These are phyloP conservation scores for Triplophysa rosa DNA, from an alignment of 2,113 vertebrate species.

Conservation along the genomic window DNA sequence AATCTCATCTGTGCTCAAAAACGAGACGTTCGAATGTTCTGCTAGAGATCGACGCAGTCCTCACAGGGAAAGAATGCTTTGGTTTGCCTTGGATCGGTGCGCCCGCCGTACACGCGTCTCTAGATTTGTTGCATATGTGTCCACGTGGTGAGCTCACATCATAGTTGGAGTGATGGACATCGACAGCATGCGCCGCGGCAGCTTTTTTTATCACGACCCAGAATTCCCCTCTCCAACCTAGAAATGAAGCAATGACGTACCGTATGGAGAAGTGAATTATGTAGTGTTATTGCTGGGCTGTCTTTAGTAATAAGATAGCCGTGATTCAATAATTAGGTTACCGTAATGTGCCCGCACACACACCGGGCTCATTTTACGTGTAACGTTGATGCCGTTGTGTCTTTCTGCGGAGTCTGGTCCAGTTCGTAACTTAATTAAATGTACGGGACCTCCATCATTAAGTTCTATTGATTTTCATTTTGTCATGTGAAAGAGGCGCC, in stretches of 20 bases:
- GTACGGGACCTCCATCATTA: slow-evolving; percentile 59
- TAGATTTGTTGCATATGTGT: background rate
- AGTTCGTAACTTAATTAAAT: slow-evolving; percentile 62
- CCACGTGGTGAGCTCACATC: background rate
- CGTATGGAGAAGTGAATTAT: slow-evolving; percentile 34
- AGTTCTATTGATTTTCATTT: slow-evolving; percentile 65
- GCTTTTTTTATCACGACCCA: slow-evolving; percentile 22
- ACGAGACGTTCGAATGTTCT: slow-evolving; percentile 34
- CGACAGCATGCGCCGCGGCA: background rate
- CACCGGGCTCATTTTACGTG: slow-evolving; percentile 9
- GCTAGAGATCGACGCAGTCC: slow-evolving; percentile 22
- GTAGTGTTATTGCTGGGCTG: slow-evolving; percentile 41
- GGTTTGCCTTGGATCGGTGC: slow-evolving; percentile 52
- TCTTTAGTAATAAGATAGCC: slow-evolving; percentile 43
- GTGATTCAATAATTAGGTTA: slow-evolving; percentile 46
- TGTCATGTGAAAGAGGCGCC: slow-evolving; percentile 48
- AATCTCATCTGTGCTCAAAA: slow-evolving; percentile 40
- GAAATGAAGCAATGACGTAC: slow-evolving; percentile 45
- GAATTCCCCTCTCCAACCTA: slow-evolving; percentile 29
- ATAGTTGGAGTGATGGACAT: slow-evolving; percentile 15
- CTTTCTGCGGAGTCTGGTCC: slow-evolving; percentile 51
- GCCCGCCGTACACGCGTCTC: slow-evolving; percentile 32
- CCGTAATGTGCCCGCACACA: slow-evolving; percentile 21
- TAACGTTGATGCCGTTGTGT: slow-evolving; percentile 31
- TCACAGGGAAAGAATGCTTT: slow-evolving; percentile 56